Evolutionary conservation across 2,797 vertebrate species (phyloP).

Genomic region (Mus caroli): DNA sequence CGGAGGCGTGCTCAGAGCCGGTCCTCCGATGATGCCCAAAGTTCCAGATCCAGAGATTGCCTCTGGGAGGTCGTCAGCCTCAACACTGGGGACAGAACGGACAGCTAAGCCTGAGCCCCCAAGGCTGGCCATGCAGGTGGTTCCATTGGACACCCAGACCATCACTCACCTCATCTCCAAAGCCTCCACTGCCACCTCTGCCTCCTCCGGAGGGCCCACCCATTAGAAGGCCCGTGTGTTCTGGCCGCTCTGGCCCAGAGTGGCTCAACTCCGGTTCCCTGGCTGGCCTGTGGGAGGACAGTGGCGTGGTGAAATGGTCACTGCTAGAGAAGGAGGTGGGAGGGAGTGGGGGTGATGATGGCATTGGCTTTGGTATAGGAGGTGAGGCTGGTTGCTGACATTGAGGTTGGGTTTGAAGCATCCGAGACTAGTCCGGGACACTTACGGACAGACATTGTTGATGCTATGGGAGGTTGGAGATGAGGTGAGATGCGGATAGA

Average conservation of each 20-base stretch:
- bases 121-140: not conserved
- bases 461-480: not conserved
- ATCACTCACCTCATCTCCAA: slow-evolving; percentile 80
- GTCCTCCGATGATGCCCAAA: not conserved
- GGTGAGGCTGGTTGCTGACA: not conserved
- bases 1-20: not conserved
- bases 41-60: not conserved
- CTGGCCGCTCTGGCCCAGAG: slow-evolving; percentile 90
- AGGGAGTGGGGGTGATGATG: not conserved
- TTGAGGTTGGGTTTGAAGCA: not conserved
- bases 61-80: not conserved
- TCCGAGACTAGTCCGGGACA: too few relatives aligned
- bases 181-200: slow-evolving; percentile 26
- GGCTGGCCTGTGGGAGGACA: slow-evolving; percentile 42
- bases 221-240: slow-evolving; percentile 91
- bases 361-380: not conserved
- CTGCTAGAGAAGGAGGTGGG: not conserved
- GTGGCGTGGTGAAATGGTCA: not conserved
- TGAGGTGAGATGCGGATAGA: not conserved
- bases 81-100: slow-evolving; percentile 66
- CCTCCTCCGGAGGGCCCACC: slow-evolving; percentile 75
- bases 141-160: not conserved
- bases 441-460: not conserved
- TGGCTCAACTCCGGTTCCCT: slow-evolving; percentile 88
- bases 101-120: not conserved